Evolutionary conservation across 2,113 vertebrate species (phyloP).

Genomic region (Chrysochloris asiatica): DNA sequence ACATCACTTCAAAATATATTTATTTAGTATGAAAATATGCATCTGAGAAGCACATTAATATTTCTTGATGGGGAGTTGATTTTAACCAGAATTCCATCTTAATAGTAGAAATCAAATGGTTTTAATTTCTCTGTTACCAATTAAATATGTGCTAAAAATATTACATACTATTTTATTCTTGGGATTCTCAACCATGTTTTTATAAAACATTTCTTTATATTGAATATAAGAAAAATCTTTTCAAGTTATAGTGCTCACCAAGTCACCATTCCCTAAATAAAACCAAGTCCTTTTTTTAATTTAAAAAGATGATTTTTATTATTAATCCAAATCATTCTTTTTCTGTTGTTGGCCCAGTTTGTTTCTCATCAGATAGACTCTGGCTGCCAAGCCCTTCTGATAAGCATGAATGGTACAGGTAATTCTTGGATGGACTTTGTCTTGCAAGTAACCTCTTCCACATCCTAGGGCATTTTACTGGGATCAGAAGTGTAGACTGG

Average conservation of each 20-base stretch:
- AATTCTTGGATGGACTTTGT: slow-evolving; percentile 62
- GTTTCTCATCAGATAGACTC: not conserved
- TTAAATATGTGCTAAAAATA: slow-evolving; percentile 68
- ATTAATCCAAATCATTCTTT: not conserved
- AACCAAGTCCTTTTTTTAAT: slow-evolving; percentile 24
- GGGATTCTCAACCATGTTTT: slow-evolving; percentile 57
- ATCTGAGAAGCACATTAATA: slow-evolving; percentile 26
- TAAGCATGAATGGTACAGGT: slow-evolving; percentile 52
- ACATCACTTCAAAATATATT: slow-evolving; percentile 56
- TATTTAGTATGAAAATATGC: slow-evolving; percentile 56
- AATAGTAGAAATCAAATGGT: slow-evolving; percentile 54
- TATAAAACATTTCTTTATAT: slow-evolving; percentile 48
- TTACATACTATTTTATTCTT: slow-evolving; percentile 47
- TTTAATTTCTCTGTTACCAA: slow-evolving; percentile 68
- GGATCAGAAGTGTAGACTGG: slow-evolving; percentile 76
- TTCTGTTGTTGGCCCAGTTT: not conserved
- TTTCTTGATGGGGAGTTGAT: slow-evolving; percentile 55
- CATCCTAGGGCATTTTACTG: slow-evolving; percentile 70
- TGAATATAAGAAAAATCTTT: slow-evolving; percentile 40
- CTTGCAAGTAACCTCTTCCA: slow-evolving; percentile 48
- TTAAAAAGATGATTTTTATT: too few species aligned
- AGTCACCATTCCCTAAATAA: not conserved
- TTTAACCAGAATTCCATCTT: slow-evolving; percentile 58
- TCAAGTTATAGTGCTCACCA: slow-evolving; percentile 8
- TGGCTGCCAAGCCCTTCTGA: slow-evolving; percentile 40